Percentiles rank a stretch among this genome's conserved stretches.
Conservation (phyloP, 2,797 vertebrate genomes). For the Acanthopagrus latus region DNA sequence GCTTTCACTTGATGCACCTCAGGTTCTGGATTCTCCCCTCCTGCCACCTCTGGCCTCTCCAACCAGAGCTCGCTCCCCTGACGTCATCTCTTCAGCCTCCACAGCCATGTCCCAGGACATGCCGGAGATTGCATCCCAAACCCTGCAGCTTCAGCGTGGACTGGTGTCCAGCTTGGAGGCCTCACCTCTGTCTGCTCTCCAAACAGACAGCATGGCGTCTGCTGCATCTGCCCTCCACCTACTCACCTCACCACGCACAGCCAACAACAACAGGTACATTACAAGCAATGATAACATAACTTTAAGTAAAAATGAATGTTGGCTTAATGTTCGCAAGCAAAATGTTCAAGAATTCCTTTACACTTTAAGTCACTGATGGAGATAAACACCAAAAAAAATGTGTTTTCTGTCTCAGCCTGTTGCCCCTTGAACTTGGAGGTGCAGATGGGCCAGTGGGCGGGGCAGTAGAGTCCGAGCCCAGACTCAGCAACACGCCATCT, state of each 20-base stretch:
- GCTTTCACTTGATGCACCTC: slow-evolving; percentile 86
- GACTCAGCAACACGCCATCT: slow-evolving; percentile 89
- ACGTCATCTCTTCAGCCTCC: slow-evolving; percentile 98
- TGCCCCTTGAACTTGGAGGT: slow-evolving; percentile 90
- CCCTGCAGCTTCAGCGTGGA: slow-evolving; percentile 84
- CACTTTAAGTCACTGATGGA: no score
- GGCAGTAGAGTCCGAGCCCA: slow-evolving; percentile 82
- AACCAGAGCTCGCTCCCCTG: slow-evolving; percentile 94
- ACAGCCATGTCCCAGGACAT: slow-evolving; percentile 97
- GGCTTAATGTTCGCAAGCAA: background rate
- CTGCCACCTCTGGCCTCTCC: slow-evolving; percentile 92
- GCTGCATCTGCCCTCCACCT: slow-evolving; percentile 94
- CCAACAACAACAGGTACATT: slow-evolving; percentile 82
- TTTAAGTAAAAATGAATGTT: background rate
- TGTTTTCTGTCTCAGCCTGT: slow-evolving; percentile 73
- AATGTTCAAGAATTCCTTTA: background rate
- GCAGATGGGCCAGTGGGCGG: slow-evolving; percentile 62
- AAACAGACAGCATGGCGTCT: slow-evolving; percentile 94
- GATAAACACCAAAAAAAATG: background rate
- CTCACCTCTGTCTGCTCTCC: slow-evolving; percentile 82
- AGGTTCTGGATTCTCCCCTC: slow-evolving; percentile 90
- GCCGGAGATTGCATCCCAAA: slow-evolving; percentile 96
- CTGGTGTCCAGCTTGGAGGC: slow-evolving; percentile 70
- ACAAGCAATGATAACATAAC: background rate
- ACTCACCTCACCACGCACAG: slow-evolving; percentile 86